Conservation (phyloP, 1,140 invertebrate genomes). For the Cephus cinctus region DNA sequence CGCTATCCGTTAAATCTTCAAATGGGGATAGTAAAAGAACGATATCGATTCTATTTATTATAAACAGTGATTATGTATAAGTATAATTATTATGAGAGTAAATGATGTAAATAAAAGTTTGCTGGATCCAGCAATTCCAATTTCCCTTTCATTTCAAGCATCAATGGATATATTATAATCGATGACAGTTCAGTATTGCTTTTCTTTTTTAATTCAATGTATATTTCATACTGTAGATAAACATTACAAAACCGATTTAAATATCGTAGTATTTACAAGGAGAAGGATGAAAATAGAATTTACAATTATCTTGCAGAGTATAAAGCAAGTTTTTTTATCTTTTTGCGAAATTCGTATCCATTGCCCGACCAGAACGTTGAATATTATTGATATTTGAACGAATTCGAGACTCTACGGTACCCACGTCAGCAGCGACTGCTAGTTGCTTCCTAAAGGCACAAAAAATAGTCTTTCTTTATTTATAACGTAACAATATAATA, state of each 20-base stretch:
- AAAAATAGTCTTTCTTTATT: not conserved
- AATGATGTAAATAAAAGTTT: not conserved
- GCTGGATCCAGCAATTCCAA: too few species aligned
- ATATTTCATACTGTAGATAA: too few species aligned
- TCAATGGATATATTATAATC: too few species aligned
- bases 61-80: not conserved
- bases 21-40: not conserved
- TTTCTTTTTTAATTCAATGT: too few species aligned
- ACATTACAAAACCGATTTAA: too few species aligned
- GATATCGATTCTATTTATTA: slow-evolving; percentile 4
- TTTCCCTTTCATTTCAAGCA: too few species aligned
- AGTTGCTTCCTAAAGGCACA: slow-evolving; percentile 65
- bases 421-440: slow-evolving; percentile 63
- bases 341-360: slow-evolving; percentile 73
- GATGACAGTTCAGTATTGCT: too few species aligned
- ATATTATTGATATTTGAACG: slow-evolving; percentile 81
- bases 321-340: too few species aligned
- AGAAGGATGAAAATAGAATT: too few species aligned
- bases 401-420: slow-evolving; percentile 73
- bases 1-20: not conserved
- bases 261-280: too few species aligned
- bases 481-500: slow-evolving; percentile 7
- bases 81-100: not conserved
- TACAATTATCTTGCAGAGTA: too few species aligned
- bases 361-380: slow-evolving; percentile 65